Base-by-base conservation (phyloP, 2,888 invertebrate genomes). In the Platypus cylindrus region DNA sequence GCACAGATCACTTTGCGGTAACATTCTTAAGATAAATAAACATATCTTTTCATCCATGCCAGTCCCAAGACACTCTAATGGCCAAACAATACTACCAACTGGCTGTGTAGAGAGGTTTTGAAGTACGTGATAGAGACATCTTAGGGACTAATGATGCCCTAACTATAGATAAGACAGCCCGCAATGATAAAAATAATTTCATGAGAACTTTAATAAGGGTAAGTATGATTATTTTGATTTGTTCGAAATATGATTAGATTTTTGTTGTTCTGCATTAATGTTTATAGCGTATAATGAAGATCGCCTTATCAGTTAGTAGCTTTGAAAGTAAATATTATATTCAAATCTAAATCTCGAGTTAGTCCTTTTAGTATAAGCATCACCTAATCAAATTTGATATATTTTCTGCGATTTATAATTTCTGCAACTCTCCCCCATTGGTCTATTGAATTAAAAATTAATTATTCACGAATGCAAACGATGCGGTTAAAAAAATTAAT, bases 11-110 rank as follows among this genome's bases (percentile, higher is more conserved):
- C 55, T 41, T 36, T 38, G 41, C 41, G 41, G 41, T 38, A 38
- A 58, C 57, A 54, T 54, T 55, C 56, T 56, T 52, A 59, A 61
- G 61, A 61, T 61, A 60, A 60, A 61, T 60, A 61, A 60, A 59
- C 59, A 60, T 60, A 59, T 60, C 60, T 55, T 49, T 53, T 52
- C 52, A 50, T 49, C 52, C 52, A 52, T 49, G n/a, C 50, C 52
- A 49, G 50, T 49, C 53, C 54, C 53, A 54, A 52, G 53, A 52
- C 53, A 49, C 56, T 55, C 58, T 60, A 60, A 59, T 59, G 59
- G 57, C 58, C 54, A 53, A 58, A 56, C 58, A 59, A 58, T 57
- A 52, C 55, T 40, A 40, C 46, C 54, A 58, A 55, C 53, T 53
- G 53, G 32, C 36, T 34, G 36, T 31, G 38, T n/a, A n/a, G 38